Conservation (phyloP, 1,140 invertebrate genomes). For the Philopotamus ludificatus region DNA sequence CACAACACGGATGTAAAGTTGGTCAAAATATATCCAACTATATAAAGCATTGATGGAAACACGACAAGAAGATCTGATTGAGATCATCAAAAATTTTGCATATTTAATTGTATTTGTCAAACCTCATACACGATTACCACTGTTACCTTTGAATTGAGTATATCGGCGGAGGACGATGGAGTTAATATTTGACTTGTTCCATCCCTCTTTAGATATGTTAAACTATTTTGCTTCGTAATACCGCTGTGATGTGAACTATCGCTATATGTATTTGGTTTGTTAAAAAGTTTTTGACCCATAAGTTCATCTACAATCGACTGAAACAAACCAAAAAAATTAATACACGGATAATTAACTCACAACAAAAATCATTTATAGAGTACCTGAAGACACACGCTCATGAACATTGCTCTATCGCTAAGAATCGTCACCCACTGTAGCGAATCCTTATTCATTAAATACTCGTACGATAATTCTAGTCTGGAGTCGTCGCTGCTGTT, state of each 20-base stretch:
- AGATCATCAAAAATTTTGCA: background rate
- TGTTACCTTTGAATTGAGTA: slow-evolving; percentile 51
- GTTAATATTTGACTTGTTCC: slow-evolving; percentile 58
- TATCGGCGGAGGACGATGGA: slow-evolving; percentile 55
- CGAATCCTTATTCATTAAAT: slow-evolving; percentile 88
- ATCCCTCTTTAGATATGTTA: slow-evolving; percentile 57
- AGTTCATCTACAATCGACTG: slow-evolving; percentile 90
- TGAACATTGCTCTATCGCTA: slow-evolving; percentile 89
- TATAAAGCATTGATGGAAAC: too few species aligned
- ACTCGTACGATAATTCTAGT: slow-evolving; percentile 92
- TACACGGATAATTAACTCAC: too few species aligned
- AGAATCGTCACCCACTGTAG: slow-evolving; percentile 90
- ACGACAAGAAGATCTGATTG: too few species aligned
- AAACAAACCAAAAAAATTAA: slow-evolving; percentile 13
- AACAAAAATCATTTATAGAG: too few species aligned
- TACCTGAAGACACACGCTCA: slow-evolving; percentile 89
- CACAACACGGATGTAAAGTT: too few species aligned
- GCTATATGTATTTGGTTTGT: slow-evolving; percentile 51
- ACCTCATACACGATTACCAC: background rate
- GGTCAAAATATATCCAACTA: too few species aligned
- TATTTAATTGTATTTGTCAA: background rate
- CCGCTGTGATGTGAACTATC: slow-evolving; percentile 33
- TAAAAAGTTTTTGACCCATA: slow-evolving; percentile 68
- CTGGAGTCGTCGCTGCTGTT: slow-evolving; percentile 21
- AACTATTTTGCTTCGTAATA: slow-evolving; percentile 46